Conservation (phyloP, 2,888 invertebrate species). For the Agonopterix arenella region DNA sequence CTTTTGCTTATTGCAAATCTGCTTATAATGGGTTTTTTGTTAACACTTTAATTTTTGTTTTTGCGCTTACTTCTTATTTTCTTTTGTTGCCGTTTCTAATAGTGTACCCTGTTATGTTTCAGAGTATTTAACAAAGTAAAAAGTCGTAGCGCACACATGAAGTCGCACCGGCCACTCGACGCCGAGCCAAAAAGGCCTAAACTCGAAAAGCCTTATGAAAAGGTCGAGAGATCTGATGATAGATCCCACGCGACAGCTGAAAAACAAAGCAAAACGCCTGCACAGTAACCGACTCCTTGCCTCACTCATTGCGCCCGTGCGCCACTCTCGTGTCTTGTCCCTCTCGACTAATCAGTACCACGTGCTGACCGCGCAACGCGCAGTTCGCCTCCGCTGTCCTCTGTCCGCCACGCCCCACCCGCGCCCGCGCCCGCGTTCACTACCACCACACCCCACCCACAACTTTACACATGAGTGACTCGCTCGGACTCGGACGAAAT, state of each 20-base stretch:
- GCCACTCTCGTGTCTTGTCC: neutral
- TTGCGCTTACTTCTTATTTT: conserved; percentile 31
- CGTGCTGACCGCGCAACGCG: conserved; percentile 3
- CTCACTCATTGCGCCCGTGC: conserved; percentile 29
- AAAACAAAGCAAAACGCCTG: conserved; percentile 56
- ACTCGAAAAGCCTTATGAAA: conserved; percentile 77
- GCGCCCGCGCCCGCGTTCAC: conserved; percentile 22
- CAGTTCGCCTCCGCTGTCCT: conserved; percentile 5
- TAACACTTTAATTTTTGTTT: conserved; percentile 20
- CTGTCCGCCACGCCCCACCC: conserved; percentile 13
- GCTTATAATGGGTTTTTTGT: conserved; percentile 28
- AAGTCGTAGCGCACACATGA: conserved; percentile 99
- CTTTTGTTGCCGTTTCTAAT: conserved; percentile 63
- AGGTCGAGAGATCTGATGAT: conserved; percentile 71
- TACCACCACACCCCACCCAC: conserved; percentile 19
- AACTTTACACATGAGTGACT: conserved; percentile 18
- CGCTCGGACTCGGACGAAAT: conserved; percentile 39
- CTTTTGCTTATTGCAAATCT: conserved; percentile 46
- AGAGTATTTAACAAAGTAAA: conserved; percentile 98
- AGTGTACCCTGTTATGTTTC: conserved; percentile 74
- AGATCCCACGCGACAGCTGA: conserved; percentile 61
- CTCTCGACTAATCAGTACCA: neutral
- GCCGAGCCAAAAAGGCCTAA: conserved; percentile 84
- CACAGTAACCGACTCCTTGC: conserved; percentile 45
- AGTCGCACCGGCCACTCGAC: conserved; percentile 96